A percentile compares a stretch with the other conserved stretches of the same genome.
Conservation (phyloP, 2,113 vertebrate species). For the Beaufortia kweichowensis region DNA sequence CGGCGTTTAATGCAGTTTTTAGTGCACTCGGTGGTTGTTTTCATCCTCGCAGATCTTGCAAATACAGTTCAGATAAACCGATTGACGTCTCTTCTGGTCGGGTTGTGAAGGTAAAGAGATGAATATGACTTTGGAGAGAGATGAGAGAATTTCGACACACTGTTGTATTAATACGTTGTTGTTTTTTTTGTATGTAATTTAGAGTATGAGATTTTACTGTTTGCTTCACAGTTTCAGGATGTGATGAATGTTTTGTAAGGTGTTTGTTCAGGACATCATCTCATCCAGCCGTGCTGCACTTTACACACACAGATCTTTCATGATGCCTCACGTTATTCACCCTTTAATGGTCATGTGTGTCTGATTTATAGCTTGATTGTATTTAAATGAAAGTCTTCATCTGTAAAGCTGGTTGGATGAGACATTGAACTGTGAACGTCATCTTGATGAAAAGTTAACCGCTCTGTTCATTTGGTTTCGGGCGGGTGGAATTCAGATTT, state of each 20-base stretch:
- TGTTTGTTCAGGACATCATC: slow-evolving; percentile 39
- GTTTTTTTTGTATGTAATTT: neutral
- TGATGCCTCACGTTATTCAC: slow-evolving; percentile 6
- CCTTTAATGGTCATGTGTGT: slow-evolving; percentile 8
- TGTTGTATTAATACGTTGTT: neutral
- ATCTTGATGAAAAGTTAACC: slow-evolving; percentile 35
- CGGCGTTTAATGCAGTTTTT: neutral
- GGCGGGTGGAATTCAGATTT: slow-evolving; percentile 39
- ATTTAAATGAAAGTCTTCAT: neutral
- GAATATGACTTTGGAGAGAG: slow-evolving; percentile 60
- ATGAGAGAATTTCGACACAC: neutral
- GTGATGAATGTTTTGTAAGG: neutral
- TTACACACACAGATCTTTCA: slow-evolving; percentile 45
- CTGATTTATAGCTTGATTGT: slow-evolving; percentile 33
- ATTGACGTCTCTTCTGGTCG: no score
- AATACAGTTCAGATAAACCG: neutral
- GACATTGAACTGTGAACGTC: slow-evolving; percentile 53
- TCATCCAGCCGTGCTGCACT: slow-evolving; percentile 57
- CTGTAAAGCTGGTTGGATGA: neutral
- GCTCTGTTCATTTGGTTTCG: slow-evolving; percentile 40
- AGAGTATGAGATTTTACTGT: neutral
- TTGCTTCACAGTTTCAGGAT: slow-evolving; percentile 12
- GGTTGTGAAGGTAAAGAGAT: slow-evolving; percentile 55
- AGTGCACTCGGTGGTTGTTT: neutral
- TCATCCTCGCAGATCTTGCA: neutral